Evolutionary conservation across 2,888 invertebrate genomes (phyloP).

Genomic region (Phrixothrix hirtus): DNA sequence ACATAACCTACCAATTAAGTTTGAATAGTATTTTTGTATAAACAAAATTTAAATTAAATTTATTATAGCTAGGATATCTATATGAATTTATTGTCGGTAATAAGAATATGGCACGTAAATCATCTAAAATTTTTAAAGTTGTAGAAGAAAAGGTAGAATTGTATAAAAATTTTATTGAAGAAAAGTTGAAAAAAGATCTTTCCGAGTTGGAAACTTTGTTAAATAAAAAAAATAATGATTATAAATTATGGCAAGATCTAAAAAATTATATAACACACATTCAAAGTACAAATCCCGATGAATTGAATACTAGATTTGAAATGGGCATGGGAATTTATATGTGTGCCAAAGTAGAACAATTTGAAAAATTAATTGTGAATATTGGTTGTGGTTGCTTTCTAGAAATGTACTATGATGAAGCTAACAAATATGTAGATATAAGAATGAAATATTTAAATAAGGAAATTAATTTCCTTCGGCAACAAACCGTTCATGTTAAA

Average conservation of each 20-base stretch:
- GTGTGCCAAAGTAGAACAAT: conserved; percentile 47
- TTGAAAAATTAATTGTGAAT: conserved; percentile 44
- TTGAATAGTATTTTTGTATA: no score
- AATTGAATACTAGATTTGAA: conserved; percentile 28
- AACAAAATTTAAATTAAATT: no score
- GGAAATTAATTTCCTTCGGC: conserved; percentile 50
- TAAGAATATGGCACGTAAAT: no score
- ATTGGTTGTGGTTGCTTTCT: conserved; percentile 51
- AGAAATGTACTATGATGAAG: conserved; percentile 53
- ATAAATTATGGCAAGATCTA: conserved; percentile 51
- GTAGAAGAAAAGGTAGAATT: conserved; percentile 45
- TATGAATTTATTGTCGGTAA: no score
- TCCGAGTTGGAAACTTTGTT: conserved; percentile 46
- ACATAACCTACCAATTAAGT: no score
- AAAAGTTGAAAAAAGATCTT: conserved; percentile 50
- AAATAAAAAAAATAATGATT: conserved; percentile 40
- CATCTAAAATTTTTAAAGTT: no score
- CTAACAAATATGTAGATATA: conserved; percentile 51
- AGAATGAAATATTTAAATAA: conserved; percentile 47
- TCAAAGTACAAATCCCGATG: conserved; percentile 45
- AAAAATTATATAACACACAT: conserved; percentile 44
- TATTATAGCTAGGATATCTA: no score
- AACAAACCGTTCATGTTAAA: conserved; percentile 52
- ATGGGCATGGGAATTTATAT: conserved; percentile 42
- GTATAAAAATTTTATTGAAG: conserved; percentile 51